phyloP scores from a whole-genome alignment of 2,113 vertebrate genomes.

The Oriolus oriolus region DNA sequence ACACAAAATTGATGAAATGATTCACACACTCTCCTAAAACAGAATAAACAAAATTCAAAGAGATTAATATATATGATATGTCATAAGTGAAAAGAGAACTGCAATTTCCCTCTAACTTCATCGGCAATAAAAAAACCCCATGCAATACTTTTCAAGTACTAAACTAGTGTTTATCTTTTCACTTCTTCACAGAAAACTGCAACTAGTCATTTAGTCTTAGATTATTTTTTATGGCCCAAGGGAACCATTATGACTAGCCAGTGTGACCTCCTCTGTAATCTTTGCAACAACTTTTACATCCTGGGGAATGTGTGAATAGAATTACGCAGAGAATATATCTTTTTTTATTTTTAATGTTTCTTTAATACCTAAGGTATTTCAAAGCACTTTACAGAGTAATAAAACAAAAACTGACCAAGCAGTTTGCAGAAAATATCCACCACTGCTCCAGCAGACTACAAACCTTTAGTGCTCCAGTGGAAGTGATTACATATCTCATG shows the following conservation, averaged over 20 bases:
- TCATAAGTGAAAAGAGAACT: neutral
- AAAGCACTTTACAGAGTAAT: neutral
- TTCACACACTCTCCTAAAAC: conserved; percentile 19
- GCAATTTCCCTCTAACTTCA: conserved; percentile 30
- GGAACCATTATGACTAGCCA: neutral
- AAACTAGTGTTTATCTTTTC: conserved; percentile 51
- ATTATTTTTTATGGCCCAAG: neutral
- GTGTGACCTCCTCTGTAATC: neutral
- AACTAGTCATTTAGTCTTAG: neutral
- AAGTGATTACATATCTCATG: neutral
- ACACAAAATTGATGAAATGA: conserved; percentile 45
- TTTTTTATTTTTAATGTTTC: neutral
- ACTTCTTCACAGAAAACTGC: conserved; percentile 9
- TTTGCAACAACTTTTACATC: neutral
- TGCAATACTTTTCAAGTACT: conserved; percentile 13
- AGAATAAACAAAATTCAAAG: conserved; percentile 50
- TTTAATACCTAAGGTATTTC: neutral
- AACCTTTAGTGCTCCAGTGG: neutral
- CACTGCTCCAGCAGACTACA: neutral
- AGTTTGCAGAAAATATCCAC: neutral
- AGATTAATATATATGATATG: conserved; percentile 27
- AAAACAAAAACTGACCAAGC: neutral
- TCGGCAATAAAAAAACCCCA: neutral
- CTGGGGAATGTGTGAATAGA: neutral
- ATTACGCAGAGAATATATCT: neutral